Conservation (phyloP, 2,113 vertebrate genomes). For the Bubo blakistoni region DNA sequence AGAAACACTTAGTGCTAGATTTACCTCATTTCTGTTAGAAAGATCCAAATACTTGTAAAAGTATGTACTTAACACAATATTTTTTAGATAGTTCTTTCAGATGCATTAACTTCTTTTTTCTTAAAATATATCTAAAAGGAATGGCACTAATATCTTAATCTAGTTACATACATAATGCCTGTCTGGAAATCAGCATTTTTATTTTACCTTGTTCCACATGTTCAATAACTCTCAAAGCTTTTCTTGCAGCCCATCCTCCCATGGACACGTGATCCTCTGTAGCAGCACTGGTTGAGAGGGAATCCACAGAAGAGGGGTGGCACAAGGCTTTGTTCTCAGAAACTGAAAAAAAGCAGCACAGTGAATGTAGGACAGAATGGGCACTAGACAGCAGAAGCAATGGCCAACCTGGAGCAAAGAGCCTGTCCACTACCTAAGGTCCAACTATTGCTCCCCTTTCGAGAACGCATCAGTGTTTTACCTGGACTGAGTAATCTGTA, state of each 20-base stretch:
- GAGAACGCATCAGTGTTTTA: not conserved
- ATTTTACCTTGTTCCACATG: slow-evolving; percentile 92
- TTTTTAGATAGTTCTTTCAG: not conserved
- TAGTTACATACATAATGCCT: not conserved
- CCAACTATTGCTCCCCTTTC: not conserved
- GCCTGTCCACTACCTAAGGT: not conserved
- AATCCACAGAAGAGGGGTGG: slow-evolving; percentile 97
- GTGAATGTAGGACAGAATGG: not conserved
- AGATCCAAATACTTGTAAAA: not conserved
- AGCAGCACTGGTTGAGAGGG: slow-evolving; percentile 95
- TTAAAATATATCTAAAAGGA: not conserved
- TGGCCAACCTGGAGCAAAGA: not conserved
- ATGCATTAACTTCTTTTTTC: not conserved
- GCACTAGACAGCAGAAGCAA: not conserved
- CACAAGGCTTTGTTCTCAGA: slow-evolving; percentile 97
- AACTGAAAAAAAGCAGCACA: slow-evolving; percentile 76
- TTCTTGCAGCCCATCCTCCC: slow-evolving; percentile 98
- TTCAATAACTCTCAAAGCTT: slow-evolving; percentile 92
- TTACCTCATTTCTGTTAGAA: not conserved
- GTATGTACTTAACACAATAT: not conserved
- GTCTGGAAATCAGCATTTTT: not conserved
- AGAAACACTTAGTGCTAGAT: not conserved
- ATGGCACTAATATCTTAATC: not conserved
- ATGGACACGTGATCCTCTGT: slow-evolving; percentile 98
- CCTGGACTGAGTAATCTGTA: not conserved